These are phyloP conservation scores for Spisula subtruncata DNA, from an alignment of 2,888 invertebrate species.

Conservation along the genomic window DNA sequence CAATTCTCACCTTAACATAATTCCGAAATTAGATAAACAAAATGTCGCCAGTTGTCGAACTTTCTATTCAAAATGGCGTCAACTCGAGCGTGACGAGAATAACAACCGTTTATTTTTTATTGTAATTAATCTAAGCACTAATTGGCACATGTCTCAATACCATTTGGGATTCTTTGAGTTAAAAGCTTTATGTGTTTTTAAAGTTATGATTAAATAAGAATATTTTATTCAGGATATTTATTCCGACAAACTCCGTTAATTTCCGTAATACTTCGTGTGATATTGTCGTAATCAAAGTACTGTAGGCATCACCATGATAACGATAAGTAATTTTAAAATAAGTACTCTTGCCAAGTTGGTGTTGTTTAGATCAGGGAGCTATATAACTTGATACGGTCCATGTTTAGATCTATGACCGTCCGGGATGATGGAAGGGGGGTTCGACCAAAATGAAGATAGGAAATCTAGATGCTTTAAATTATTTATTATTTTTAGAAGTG, in stretches of 20 bases:
- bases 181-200: no score
- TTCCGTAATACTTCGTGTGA: neutral
- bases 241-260: neutral
- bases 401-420: no score
- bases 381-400: no score
- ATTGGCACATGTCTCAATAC: neutral
- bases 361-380: no score
- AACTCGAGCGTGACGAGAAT: conserved; percentile 39
- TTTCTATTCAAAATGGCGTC: conserved; percentile 55
- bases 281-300: neutral
- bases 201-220: no score
- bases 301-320: neutral
- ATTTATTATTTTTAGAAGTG: no score
- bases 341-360: no score
- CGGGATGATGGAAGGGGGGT: no score
- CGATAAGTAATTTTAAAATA: no score
- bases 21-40: conserved; percentile 14
- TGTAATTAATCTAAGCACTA: neutral
- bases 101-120: conserved; percentile 4
- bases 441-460: no score
- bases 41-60: conserved; percentile 54
- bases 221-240: neutral
- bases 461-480: no score
- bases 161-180: neutral
- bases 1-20: neutral